Percentiles rank a stretch among this genome's conserved stretches.
phyloP scores from a whole-genome alignment of 1,140 invertebrate species.

The Pseudoatta argentina region DNA sequence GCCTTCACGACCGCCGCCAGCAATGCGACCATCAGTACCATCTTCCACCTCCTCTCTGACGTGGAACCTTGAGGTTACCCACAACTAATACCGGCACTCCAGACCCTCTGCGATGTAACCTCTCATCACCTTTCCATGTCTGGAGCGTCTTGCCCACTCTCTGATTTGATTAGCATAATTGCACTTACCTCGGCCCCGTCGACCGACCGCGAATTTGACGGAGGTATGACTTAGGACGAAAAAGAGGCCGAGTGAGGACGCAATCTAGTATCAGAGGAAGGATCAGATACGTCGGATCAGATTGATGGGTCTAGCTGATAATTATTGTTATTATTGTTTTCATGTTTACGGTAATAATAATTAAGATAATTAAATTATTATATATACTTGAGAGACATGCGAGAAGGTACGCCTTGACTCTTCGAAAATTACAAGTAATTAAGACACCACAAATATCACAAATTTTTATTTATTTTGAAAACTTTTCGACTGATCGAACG shows the following conservation, averaged over 20 bases:
- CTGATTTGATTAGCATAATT: constrained; percentile 85
- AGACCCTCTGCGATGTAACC: constrained; percentile 77
- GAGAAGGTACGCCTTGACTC: not conserved
- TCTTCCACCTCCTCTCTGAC: constrained; percentile 40
- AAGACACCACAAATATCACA: not conserved
- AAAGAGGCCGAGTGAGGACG: not conserved
- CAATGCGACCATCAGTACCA: constrained; percentile 37
- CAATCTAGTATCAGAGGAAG: not conserved
- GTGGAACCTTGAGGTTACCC: constrained; percentile 82
- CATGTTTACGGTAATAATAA: not conserved
- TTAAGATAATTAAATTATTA: constrained; percentile 7
- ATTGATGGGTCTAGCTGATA: not conserved
- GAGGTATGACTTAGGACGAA: constrained; percentile 3
- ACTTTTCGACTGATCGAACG: not conserved
- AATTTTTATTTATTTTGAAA: not conserved
- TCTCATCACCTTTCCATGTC: constrained; percentile 80
- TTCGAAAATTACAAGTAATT: not conserved
- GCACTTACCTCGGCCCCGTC: constrained; percentile 77
- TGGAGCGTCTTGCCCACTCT: constrained; percentile 76
- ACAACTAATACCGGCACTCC: constrained; percentile 82
- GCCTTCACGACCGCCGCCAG: constrained; percentile 31
- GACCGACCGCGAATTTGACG: constrained; percentile 77
- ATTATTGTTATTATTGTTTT: not conserved
- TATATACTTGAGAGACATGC: not conserved
- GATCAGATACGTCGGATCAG: not conserved